These are phyloP conservation scores for Eurypyga helias DNA, from an alignment of 2,113 vertebrate genomes.

Conservation along the genomic window DNA sequence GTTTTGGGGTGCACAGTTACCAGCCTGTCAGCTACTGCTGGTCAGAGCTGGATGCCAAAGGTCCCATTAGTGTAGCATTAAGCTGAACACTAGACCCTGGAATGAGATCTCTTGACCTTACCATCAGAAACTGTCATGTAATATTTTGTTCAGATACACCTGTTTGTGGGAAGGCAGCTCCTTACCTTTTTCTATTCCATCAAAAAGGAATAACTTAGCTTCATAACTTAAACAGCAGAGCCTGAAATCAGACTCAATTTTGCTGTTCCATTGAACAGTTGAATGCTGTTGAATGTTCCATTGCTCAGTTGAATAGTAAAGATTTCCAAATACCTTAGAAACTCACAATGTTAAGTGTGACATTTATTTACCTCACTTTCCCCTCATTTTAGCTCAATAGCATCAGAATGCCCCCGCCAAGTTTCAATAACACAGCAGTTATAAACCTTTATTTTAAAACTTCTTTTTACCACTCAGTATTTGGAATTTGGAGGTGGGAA, in stretches of 20 bases:
- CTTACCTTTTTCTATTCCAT: not conserved
- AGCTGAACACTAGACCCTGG: not conserved
- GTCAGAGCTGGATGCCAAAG: slow-evolving; percentile 1
- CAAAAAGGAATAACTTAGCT: not conserved
- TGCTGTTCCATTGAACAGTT: not conserved
- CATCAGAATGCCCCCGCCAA: not conserved
- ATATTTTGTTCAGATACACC: not conserved
- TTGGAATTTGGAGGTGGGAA: not conserved
- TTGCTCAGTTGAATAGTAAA: not conserved
- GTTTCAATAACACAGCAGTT: not conserved
- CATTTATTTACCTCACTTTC: not conserved
- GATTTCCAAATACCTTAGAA: not conserved
- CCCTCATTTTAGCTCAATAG: not conserved
- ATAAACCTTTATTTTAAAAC: not conserved
- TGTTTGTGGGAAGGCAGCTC: not conserved
- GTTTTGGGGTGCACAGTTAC: slow-evolving; percentile 12
- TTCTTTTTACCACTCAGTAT: not conserved
- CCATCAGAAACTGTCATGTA: not conserved
- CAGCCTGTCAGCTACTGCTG: not conserved
- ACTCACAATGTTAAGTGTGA: not conserved
- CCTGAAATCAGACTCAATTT: not conserved
- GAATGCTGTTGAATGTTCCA: too few species aligned
- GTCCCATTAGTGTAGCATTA: not conserved
- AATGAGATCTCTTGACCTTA: slow-evolving; percentile 15
- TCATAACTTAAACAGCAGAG: not conserved